Percentiles rank a stretch among this genome's conserved stretches.
Conservation (phyloP, 2,888 invertebrate species). For the Agonopterix heracliana region DNA sequence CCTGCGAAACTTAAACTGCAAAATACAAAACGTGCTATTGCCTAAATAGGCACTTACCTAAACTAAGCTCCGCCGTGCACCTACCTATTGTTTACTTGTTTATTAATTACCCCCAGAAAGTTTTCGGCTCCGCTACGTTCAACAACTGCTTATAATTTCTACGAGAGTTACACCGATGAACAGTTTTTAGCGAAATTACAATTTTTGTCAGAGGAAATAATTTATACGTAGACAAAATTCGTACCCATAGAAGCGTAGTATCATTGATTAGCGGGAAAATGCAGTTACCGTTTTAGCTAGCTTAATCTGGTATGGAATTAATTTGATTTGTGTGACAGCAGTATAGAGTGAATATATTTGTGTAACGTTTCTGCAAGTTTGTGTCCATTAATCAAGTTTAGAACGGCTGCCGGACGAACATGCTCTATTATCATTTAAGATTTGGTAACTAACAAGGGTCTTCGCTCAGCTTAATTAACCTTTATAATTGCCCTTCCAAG, state of each 20-base stretch:
- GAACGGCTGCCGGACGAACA: slow-evolving; percentile 24
- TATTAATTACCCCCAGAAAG: slow-evolving; percentile 48
- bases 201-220: no score
- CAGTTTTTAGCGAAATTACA: no score
- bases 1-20: slow-evolving; percentile 40
- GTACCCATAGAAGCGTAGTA: no score
- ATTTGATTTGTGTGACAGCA: slow-evolving; percentile 2
- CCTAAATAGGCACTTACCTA: slow-evolving; percentile 61
- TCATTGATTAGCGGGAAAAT: no score
- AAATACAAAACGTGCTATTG: slow-evolving; percentile 66
- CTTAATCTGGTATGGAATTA: slow-evolving; percentile 4
- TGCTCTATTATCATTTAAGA: slow-evolving; percentile 36
- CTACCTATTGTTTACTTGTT: slow-evolving; percentile 55
- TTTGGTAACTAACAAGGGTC: slow-evolving; percentile 37
- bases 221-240: no score
- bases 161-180: background rate
- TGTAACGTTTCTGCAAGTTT: slow-evolving; percentile 18
- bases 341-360: slow-evolving; percentile 5
- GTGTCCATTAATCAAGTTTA: slow-evolving; percentile 25
- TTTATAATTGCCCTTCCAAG: slow-evolving; percentile 38
- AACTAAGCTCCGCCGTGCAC: slow-evolving; percentile 43
- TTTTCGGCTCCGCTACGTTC: slow-evolving; percentile 26
- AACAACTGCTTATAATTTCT: slow-evolving; percentile 2
- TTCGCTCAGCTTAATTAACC: slow-evolving; percentile 42
- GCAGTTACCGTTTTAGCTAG: no score